These are phyloP conservation scores for Drosophila pseudotalamancana DNA, from an alignment of 2,888 invertebrate genomes.

Conservation along the genomic window DNA sequence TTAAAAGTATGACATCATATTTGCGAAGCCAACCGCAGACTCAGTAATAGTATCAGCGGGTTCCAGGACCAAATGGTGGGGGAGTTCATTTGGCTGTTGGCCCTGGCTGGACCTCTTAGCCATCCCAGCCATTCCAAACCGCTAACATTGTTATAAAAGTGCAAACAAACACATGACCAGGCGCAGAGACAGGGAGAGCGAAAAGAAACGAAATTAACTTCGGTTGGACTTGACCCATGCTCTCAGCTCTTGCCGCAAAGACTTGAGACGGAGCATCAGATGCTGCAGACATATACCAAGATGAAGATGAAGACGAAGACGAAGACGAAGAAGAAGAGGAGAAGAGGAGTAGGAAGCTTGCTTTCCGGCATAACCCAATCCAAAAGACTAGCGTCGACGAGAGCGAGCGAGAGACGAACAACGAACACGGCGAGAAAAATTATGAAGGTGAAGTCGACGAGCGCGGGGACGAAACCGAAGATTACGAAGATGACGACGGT, in stretches of 20 bases:
- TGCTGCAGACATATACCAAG: conserved; percentile 41
- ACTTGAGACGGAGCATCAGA: conserved; percentile 35
- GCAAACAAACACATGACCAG: conserved; percentile 69
- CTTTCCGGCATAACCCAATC: conserved; percentile 18
- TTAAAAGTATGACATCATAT: conserved; percentile 80
- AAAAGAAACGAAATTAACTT: conserved; percentile 35
- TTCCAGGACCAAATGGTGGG: conserved; percentile 5
- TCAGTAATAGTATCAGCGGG: conserved; percentile 16
- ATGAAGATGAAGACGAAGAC: conserved; percentile 32
- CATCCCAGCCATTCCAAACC: conserved; percentile 43
- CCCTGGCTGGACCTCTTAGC: conserved; percentile 16
- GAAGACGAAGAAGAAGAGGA: too few relatives aligned
- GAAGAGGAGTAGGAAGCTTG: conserved; percentile 35
- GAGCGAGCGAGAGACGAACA: conserved; percentile 32
- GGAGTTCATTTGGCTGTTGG: conserved; percentile 13
- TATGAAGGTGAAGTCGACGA: conserved; percentile 67
- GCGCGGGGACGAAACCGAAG: conserved; percentile 31
- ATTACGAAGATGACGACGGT: conserved; percentile 29
- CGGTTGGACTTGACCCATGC: conserved; percentile 58
- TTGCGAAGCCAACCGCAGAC: conserved; percentile 54
- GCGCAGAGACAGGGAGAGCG: not conserved
- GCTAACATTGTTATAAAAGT: conserved; percentile 79
- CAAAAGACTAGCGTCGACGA: conserved; percentile 3
- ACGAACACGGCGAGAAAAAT: conserved; percentile 55
- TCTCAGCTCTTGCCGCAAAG: conserved; percentile 24